These are phyloP conservation scores for Rhingia campestris DNA, from an alignment of 2,888 invertebrate genomes.

Conservation along the genomic window DNA sequence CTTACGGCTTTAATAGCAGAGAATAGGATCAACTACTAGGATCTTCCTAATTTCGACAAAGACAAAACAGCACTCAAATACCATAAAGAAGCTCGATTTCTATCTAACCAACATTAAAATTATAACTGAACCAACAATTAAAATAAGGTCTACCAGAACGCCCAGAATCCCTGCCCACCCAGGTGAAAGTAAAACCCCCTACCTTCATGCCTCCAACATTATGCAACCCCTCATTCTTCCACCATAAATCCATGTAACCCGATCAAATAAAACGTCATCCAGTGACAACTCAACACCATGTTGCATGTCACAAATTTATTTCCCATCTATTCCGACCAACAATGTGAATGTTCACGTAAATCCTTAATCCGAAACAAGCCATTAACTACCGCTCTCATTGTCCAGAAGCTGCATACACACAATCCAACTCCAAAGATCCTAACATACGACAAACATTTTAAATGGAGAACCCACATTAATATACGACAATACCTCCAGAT, in stretches of 20 bases:
- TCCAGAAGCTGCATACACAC: constrained; percentile 5
- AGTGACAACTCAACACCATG: constrained; percentile 23
- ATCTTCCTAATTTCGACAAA: too few species aligned
- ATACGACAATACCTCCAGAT: constrained; percentile 13
- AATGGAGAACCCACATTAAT: constrained; percentile 23
- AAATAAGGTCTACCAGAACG: too few species aligned
- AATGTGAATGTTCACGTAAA: constrained; percentile 9
- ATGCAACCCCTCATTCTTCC: background rate
- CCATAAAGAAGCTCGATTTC: too few species aligned
- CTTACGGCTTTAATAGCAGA: too few species aligned
- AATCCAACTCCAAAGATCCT: background rate
- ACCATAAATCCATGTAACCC: constrained; percentile 10
- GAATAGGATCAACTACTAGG: too few species aligned
- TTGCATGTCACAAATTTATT: constrained; percentile 24
- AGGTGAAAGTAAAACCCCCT: too few species aligned
- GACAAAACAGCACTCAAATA: too few species aligned
- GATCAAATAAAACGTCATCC: constrained; percentile 28
- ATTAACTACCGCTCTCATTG: background rate
- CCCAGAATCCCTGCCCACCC: too few species aligned
- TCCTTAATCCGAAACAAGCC: constrained; percentile 9
- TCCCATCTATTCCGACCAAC: constrained; percentile 6
- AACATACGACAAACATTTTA: constrained; percentile 28
- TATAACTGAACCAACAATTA: too few species aligned
- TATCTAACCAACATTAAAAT: too few species aligned
- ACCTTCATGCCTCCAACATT: background rate